Percentiles rank a stretch among this genome's conserved stretches.
phyloP scores from a whole-genome alignment of 2,888 invertebrate species.

The Agrotis clavis region DNA sequence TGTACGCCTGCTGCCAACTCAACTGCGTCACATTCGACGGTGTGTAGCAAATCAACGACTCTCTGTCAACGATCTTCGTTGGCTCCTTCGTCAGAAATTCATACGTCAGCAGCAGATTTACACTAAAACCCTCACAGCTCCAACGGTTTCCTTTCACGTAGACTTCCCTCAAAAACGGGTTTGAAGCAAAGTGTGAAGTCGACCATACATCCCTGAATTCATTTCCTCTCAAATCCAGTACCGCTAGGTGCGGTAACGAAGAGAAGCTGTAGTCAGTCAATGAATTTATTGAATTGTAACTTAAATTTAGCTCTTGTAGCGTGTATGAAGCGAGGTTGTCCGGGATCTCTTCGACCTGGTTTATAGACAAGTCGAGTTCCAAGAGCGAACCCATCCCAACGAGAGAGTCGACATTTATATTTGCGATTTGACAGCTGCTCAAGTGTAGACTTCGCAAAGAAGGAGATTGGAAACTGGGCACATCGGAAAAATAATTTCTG shows the following conservation, averaged over 20 bases:
- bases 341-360: conserved; percentile 92
- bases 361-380: conserved; percentile 92
- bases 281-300: conserved; percentile 91
- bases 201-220: conserved; percentile 92
- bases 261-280: conserved; percentile 92
- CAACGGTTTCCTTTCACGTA: conserved; percentile 94
- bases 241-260: conserved; percentile 92
- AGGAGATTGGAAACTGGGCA: conserved; percentile 90
- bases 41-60: conserved; percentile 92
- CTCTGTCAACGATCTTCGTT: conserved; percentile 83
- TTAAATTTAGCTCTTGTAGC: conserved; percentile 91
- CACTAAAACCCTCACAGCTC: conserved; percentile 93
- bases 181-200: conserved; percentile 91
- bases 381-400: conserved; percentile 91
- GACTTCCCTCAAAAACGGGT: conserved; percentile 91
- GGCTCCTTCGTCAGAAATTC: conserved; percentile 91
- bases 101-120: conserved; percentile 91
- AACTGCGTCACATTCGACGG: conserved; percentile 92
- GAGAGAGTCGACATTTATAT: conserved; percentile 88
- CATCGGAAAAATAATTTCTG: conserved; percentile 92
- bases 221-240: conserved; percentile 93
- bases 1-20: conserved; percentile 93
- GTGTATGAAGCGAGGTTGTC: conserved; percentile 90
- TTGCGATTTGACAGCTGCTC: conserved; percentile 92
- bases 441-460: conserved; percentile 91